Base-by-base conservation (phyloP, 2,797 vertebrate genomes). In the Dermochelys coriacea region DNA sequence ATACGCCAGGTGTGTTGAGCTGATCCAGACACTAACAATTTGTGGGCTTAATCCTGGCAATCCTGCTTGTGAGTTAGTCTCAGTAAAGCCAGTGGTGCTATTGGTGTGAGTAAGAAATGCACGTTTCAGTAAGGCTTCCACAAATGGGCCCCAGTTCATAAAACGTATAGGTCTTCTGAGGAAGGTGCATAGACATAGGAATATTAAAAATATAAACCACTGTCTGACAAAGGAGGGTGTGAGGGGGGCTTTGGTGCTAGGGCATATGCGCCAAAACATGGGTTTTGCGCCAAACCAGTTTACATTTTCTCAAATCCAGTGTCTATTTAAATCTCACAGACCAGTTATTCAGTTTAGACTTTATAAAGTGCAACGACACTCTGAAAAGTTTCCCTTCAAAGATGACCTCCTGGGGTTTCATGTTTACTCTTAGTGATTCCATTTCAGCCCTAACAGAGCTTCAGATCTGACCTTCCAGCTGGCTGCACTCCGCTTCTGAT, bases 1-100 rank as follows among this genome's bases (percentile, higher is more conserved):
- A 99, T 97, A 99, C 99, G 8, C 99, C 99, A 98, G 99, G 99
- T 99, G 97, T 51, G 86, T 41, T 54, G 55, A 82, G 51, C 57
- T 15, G 37, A 41, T 11, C 47, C 27, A 25, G 54, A 64, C 9
- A 14, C 15, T 21, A 12, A 15, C 31, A 18, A 77, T 18, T 49
- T 77, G 8, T 27, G 45, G 15, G 25, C 27, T 77, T 75, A 75
- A 12, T 85, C 45, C 86, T 80, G 75, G 59, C 82, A 71, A 37
- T 47, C 77, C 71, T 91, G 61, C 1, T 52, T 61, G 79, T 85
- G 85, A 54, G 54, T 21, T 37, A 37, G 64, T 12, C 10, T 52
- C 15, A 0, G 12, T 64, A 45, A 71, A 11, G 68, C 54, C 52
- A 51, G 25, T 31, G 85, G 64, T 25, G 71, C 19, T 78, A 31